These are phyloP conservation scores for Cynopterus brachyotis DNA, from an alignment of 2,113 vertebrate species.

Conservation along the genomic window DNA sequence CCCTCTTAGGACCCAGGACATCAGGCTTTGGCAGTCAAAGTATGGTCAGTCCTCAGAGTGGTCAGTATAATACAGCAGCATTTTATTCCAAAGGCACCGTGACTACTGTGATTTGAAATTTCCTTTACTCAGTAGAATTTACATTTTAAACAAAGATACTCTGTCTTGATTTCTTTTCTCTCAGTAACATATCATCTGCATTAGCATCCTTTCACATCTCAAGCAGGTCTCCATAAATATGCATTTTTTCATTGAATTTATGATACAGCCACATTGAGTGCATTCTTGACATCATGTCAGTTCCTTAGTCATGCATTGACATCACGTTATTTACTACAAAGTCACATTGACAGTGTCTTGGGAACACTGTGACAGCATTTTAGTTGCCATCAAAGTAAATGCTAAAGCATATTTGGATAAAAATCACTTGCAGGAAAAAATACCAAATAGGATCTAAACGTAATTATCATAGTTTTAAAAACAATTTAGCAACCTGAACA, in stretches of 20 bases:
- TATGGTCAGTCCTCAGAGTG: not conserved
- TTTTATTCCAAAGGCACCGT: not conserved
- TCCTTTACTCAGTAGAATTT: constrained; percentile 44
- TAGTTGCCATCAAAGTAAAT: constrained; percentile 20
- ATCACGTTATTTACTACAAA: constrained; percentile 71
- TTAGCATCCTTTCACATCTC: constrained; percentile 64
- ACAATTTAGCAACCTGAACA: constrained; percentile 6
- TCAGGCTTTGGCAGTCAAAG: not conserved
- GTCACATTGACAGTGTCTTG: constrained; percentile 61
- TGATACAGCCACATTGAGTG: constrained; percentile 53
- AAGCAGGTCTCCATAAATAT: constrained; percentile 71
- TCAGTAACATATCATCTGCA: constrained; percentile 50
- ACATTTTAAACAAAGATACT: constrained; percentile 56
- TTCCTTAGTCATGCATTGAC: constrained; percentile 48
- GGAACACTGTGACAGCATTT: constrained; percentile 52
- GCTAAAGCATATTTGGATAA: constrained; percentile 43
- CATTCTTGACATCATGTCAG: constrained; percentile 63
- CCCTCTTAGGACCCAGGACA: not conserved
- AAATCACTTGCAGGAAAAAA: constrained; percentile 37
- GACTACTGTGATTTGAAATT: constrained; percentile 23
- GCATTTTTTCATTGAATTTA: constrained; percentile 68
- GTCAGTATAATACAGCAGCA: not conserved
- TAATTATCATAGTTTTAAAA: not conserved
- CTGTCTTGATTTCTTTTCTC: constrained; percentile 52
- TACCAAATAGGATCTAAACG: not conserved